These are phyloP conservation scores for Catalaphyllia jardinei DNA, from an alignment of 64 coral and sea anemone genomes.

Conservation along the genomic window DNA sequence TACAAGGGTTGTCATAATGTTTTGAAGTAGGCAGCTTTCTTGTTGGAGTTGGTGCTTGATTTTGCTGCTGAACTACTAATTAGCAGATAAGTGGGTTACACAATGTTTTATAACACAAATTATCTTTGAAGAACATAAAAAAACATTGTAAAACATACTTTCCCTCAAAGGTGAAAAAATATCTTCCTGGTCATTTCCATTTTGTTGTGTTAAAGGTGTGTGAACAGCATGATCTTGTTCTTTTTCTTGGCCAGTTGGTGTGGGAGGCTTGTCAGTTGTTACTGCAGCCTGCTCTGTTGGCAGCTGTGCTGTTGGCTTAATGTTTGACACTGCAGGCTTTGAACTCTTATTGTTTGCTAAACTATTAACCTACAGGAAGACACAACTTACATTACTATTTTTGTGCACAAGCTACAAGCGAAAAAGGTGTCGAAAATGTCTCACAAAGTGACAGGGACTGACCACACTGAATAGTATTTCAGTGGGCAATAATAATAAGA, in stretches of 20 bases:
- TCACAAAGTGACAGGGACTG: too few relatives aligned
- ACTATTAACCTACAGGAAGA: slow-evolving; percentile 27
- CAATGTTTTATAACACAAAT: too few relatives aligned
- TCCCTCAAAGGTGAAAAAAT: slow-evolving; percentile 95
- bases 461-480: too few relatives aligned
- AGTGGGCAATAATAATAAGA: too few relatives aligned
- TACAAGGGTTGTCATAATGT: too few relatives aligned
- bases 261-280: neutral
- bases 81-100: too few relatives aligned
- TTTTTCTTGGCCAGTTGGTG: neutral
- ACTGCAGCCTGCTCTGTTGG: slow-evolving; percentile 51
- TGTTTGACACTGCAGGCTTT: slow-evolving; percentile 16
- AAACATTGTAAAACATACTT: slow-evolving; percentile 37
- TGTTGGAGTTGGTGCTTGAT: too few relatives aligned
- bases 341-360: slow-evolving; percentile 48
- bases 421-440: neutral
- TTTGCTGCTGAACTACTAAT: too few relatives aligned
- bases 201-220: slow-evolving; percentile 41
- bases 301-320: slow-evolving; percentile 8
- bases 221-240: neutral
- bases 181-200: slow-evolving; percentile 78
- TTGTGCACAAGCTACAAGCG: neutral
- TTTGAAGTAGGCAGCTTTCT: too few relatives aligned
- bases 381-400: neutral
- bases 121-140: neutral